These are phyloP conservation scores for Limnephilus auricula DNA, from an alignment of 2,888 invertebrate genomes.

Conservation along the genomic window DNA sequence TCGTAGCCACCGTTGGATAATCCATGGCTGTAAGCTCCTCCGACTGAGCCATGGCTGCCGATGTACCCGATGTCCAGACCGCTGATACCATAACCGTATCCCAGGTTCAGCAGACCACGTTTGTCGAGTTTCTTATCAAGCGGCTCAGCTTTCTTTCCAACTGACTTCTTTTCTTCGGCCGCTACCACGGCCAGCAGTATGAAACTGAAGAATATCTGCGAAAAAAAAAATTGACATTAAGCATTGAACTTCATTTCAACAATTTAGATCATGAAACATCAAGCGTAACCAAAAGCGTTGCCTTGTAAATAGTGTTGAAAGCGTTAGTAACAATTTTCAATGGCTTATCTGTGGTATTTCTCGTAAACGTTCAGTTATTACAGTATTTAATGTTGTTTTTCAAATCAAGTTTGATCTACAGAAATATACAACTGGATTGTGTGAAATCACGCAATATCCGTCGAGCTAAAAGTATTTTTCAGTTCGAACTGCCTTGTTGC, in stretches of 20 bases:
- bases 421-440: neutral
- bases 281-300: neutral
- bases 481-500: neutral
- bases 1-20: conserved; percentile 68
- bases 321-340: neutral
- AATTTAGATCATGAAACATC: neutral
- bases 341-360: neutral
- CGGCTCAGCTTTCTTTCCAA: conserved; percentile 78
- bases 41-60: conserved; percentile 76
- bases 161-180: conserved; percentile 81
- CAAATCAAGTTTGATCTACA: neutral
- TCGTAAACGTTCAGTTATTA: neutral
- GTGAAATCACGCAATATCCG: conserved; percentile 29
- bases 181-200: conserved; percentile 84
- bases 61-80: conserved; percentile 87
- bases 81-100: conserved; percentile 87
- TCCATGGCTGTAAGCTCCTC: conserved; percentile 74
- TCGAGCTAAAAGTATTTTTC: neutral
- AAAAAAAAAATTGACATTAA: conserved; percentile 64
- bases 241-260: neutral
- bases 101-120: conserved; percentile 87
- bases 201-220: conserved; percentile 85
- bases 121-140: conserved; percentile 89
- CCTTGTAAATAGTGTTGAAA: neutral
- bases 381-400: neutral